These are phyloP conservation scores for Cosmopolites sordidus DNA, from an alignment of 2,888 invertebrate genomes.

Conservation along the genomic window DNA sequence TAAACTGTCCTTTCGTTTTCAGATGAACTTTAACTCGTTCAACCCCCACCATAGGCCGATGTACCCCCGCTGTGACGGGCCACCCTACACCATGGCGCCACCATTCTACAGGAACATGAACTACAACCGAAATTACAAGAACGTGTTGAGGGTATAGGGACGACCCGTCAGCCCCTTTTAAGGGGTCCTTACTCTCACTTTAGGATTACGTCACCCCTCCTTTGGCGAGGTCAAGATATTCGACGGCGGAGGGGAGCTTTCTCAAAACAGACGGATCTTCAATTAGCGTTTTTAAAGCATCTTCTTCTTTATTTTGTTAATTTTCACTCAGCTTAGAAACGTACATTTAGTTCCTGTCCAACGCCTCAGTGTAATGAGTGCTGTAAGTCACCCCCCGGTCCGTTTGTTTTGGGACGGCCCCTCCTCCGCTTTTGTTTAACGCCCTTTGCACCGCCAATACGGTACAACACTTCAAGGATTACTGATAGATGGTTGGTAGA, in stretches of 20 bases:
- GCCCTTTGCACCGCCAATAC: constrained; percentile 10
- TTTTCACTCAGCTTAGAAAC: background rate
- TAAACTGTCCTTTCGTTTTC: constrained; percentile 15
- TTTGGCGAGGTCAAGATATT: constrained; percentile 4
- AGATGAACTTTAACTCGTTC: constrained; percentile 41
- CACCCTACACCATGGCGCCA: constrained; percentile 41
- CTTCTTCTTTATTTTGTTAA: background rate
- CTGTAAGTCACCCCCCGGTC: too few species aligned
- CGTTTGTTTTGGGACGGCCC: background rate
- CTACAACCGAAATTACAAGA: constrained; percentile 44
- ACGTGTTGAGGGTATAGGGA: constrained; percentile 44
- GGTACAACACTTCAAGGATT: constrained; percentile 16
- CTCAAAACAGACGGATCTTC: background rate
- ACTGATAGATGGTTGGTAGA: constrained; percentile 17
- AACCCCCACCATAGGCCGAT: constrained; percentile 41
- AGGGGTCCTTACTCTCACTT: constrained; percentile 3
- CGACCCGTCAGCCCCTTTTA: background rate
- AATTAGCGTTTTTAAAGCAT: background rate
- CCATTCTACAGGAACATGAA: constrained; percentile 45
- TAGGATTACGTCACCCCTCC: constrained; percentile 6
- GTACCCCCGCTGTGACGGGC: constrained; percentile 44
- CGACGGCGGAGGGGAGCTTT: background rate
- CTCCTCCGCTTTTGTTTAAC: constrained; percentile 2
- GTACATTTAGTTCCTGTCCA: background rate
- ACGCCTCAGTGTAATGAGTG: too few species aligned